Conservation (phyloP, 2,797 vertebrate genomes). For the Serranus cabrilla region DNA sequence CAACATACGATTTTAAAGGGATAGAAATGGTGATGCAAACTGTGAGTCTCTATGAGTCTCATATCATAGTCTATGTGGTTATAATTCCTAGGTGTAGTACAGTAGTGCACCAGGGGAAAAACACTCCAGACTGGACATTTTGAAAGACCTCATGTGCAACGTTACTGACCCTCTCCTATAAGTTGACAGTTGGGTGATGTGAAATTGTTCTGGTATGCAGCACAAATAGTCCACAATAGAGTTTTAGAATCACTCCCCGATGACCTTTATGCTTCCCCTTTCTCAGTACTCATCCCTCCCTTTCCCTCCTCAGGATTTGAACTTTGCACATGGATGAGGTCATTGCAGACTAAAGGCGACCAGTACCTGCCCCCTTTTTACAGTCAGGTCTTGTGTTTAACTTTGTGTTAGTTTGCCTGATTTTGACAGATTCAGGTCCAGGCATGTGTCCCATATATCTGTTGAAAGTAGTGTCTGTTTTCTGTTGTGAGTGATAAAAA, state of each 20-base stretch:
- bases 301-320: constrained; percentile 67
- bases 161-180: constrained; percentile 42
- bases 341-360: constrained; percentile 22
- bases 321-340: constrained; percentile 34
- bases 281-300: constrained; percentile 46
- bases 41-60: too few relatives aligned
- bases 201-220: constrained; percentile 50
- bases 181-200: constrained; percentile 20
- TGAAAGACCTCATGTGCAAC: constrained; percentile 14
- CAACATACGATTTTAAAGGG: too few relatives aligned
- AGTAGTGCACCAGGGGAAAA: background rate
- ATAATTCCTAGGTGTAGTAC: background rate
- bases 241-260: constrained; percentile 37
- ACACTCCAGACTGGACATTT: constrained; percentile 24
- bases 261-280: constrained; percentile 57
- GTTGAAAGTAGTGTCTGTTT: constrained; percentile 25
- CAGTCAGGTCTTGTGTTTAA: constrained; percentile 11
- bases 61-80: too few relatives aligned
- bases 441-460: background rate
- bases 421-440: constrained; percentile 13
- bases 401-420: background rate
- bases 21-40: background rate
- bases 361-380: background rate
- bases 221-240: constrained; percentile 48
- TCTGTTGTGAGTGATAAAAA: constrained; percentile 30